Percentiles rank a stretch among this genome's conserved stretches.
Evolutionary conservation across 2,113 vertebrate species (phyloP).

Genomic region (Ptilorrhoa leucosticta): DNA sequence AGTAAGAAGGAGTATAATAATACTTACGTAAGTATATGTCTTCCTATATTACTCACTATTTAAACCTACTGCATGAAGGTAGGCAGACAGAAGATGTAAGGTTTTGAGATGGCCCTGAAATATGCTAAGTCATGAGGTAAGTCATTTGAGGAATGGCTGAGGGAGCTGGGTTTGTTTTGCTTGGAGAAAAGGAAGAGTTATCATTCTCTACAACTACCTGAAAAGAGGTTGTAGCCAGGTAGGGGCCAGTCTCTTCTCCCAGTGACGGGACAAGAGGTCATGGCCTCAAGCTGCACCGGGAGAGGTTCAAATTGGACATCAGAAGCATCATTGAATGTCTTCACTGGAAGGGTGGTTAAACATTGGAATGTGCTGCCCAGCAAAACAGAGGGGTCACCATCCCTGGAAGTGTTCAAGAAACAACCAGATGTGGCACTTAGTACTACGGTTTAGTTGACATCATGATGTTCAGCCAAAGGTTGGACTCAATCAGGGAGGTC

Average conservation of each 20-base stretch:
- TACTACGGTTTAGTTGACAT: not conserved
- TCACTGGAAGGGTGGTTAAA: not conserved
- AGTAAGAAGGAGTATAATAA: not conserved
- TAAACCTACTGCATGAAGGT: not conserved
- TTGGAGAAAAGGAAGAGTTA: not conserved
- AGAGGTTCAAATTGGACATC: not conserved
- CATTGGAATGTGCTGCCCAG: not conserved
- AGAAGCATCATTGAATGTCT: not conserved
- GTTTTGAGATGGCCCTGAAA: not conserved
- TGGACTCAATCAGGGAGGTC: rapidly evolving
- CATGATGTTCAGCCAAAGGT: not conserved
- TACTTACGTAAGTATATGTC: no score
- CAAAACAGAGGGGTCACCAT: not conserved
- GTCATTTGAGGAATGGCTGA: not conserved
- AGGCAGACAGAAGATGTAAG: not conserved
- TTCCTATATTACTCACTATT: not conserved
- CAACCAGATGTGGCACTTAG: not conserved
- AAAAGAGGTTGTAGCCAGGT: not conserved
- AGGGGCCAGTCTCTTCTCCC: not conserved
- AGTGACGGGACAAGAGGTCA: not conserved
- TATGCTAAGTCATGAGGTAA: not conserved
- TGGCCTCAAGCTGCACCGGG: not conserved
- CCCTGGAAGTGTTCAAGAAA: not conserved
- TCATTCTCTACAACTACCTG: not conserved
- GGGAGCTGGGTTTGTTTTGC: not conserved